These are phyloP conservation scores for Drosophila percnosoma DNA, from an alignment of 2,888 invertebrate species.

Conservation along the genomic window DNA sequence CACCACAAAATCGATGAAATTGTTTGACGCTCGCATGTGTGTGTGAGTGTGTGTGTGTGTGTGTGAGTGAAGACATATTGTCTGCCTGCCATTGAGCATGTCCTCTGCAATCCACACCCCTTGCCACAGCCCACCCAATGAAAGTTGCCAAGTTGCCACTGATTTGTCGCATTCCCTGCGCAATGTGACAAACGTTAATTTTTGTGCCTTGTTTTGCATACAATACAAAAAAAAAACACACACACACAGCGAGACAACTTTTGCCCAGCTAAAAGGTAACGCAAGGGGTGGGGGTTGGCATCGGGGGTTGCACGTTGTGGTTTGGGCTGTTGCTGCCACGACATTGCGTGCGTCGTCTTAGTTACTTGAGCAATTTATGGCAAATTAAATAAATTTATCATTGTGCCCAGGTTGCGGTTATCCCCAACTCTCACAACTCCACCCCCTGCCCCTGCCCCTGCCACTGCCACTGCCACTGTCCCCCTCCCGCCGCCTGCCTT, in stretches of 20 bases:
- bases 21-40: conserved; percentile 52
- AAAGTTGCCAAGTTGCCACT: conserved; percentile 55
- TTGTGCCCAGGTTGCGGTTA: conserved; percentile 62
- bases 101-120: background rate
- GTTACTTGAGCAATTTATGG: conserved; percentile 79
- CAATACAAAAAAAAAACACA: conserved; percentile 13
- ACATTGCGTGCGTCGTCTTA: conserved; percentile 80
- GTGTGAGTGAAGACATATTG: conserved; percentile 20
- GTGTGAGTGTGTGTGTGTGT: conserved; percentile 13
- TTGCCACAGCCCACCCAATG: background rate
- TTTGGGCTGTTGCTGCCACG: conserved; percentile 47
- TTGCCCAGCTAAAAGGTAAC: conserved; percentile 23
- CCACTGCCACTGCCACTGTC: background rate
- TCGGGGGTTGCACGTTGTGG: conserved; percentile 12
- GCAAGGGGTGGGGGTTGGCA: background rate
- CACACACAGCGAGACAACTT: conserved; percentile 39
- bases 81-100: conserved; percentile 27
- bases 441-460: background rate
- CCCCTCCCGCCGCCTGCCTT: no score
- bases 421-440: background rate
- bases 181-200: conserved; percentile 80
- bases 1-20: conserved; percentile 68
- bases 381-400: conserved; percentile 82
- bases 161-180: conserved; percentile 77
- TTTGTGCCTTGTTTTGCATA: conserved; percentile 77